Percentiles rank a stretch among this genome's conserved stretches.
Evolutionary conservation across 1,140 invertebrate species (phyloP).

Genomic region (Saccostrea glomerata): DNA sequence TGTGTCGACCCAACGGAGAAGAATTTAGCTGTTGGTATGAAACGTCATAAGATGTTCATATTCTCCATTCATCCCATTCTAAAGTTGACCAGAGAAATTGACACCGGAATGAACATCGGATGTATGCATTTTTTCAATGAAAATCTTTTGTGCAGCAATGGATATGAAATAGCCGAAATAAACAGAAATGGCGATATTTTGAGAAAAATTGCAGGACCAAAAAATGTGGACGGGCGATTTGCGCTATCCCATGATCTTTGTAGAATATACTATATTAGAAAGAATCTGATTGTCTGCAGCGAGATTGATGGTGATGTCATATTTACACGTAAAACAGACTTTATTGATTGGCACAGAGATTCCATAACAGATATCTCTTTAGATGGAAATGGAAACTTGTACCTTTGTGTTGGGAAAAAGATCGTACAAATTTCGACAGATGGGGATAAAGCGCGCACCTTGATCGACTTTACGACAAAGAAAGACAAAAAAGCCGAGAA

Average conservation of each 20-base stretch:
- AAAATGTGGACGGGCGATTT: neutral
- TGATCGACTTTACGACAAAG: neutral
- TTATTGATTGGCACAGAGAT: neutral
- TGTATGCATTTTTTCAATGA: conserved; percentile 3
- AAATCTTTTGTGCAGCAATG: neutral
- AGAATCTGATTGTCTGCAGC: neutral
- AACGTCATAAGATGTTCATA: neutral
- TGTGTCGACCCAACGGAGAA: neutral
- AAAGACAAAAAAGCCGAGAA: neutral
- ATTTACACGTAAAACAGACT: neutral
- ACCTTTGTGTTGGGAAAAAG: neutral
- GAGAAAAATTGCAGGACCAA: neutral
- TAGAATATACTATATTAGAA: neutral
- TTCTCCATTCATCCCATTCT: neutral
- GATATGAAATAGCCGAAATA: neutral
- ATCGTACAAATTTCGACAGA: neutral
- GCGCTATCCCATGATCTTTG: neutral
- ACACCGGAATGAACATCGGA: neutral
- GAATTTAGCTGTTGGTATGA: neutral
- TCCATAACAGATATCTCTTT: neutral
- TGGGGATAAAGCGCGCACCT: neutral
- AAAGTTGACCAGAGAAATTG: neutral
- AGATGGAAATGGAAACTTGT: neutral
- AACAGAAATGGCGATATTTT: neutral
- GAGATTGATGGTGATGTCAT: neutral